Base-by-base conservation (phyloP, 2,888 invertebrate genomes). In the Tineola bisselliella region DNA sequence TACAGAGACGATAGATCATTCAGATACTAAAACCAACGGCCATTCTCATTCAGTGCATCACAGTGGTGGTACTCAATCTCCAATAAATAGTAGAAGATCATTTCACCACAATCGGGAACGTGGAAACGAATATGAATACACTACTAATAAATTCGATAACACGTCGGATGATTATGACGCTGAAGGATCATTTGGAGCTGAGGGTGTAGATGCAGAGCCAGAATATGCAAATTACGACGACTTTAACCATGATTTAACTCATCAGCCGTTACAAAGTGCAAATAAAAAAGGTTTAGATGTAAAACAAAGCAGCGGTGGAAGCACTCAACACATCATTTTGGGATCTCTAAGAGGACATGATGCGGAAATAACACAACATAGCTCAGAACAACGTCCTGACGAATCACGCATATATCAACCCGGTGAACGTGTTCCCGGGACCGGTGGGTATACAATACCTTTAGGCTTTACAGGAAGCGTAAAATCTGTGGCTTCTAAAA, bases 371-470 rank as follows among this genome's bases (percentile, higher is more conserved):
- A 88, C 87, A 44, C 91, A 91, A 74, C 89, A 87, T 67, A 88
- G 88, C 66, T 80, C 77, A 1, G 87, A 81, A 30, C 71, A 67
- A 66, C 77, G 72, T 59, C 81, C 88, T 8, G 89, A 88, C 64
- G 88, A 88, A 66, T 89, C 88, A 58, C 89, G 87, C 70, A 74
- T 90, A 19, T 84, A 92, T 63, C 89, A 90, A 70, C 89, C 92
- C 0, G 93, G 92, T 12, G 88, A 92, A 68, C 75, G 88, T 62
- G 73, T 95, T 66, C 90, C 93, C 60, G 90, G 94, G 62, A 88
- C 90, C 66, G 87, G 90, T 63, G 89, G 91, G 61, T 90, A 91
- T 75, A 88, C 88, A 66, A 88, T 95, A 75, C 91, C 94, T 62
- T 71, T 88, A 63, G 90, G 94, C 63, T 90, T 90, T 75, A 86